Conservation (phyloP, 2,797 vertebrate genomes). For the Mus minutoides region DNA sequence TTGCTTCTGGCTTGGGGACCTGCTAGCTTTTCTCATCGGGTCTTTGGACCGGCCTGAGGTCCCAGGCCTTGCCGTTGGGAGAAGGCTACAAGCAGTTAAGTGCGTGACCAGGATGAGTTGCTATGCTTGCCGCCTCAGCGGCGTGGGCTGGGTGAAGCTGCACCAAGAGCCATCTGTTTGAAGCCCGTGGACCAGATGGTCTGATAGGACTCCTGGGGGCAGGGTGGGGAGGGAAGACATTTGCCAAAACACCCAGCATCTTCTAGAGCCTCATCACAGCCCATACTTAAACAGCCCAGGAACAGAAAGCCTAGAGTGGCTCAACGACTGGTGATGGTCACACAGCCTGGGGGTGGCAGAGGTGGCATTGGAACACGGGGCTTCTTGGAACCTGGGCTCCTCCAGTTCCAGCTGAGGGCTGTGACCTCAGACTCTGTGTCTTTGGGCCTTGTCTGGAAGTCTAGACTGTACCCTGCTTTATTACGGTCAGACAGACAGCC, state of each 20-base stretch:
- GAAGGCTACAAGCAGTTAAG: neutral
- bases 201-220: neutral
- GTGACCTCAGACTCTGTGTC: fast-evolving
- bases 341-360: neutral
- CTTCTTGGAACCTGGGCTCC: neutral
- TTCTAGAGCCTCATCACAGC: neutral
- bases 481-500: neutral
- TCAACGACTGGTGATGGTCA: neutral
- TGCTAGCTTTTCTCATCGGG: neutral
- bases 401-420: neutral
- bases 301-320: neutral
- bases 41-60: neutral
- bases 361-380: neutral
- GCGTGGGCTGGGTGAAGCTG: neutral
- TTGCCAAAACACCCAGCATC: slow-evolving; percentile 17
- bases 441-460: neutral
- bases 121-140: neutral
- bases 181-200: slow-evolving; percentile 67
- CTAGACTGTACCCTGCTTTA: neutral
- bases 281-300: neutral
- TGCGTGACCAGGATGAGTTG: neutral
- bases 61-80: fast-evolving
- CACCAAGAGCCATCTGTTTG: slow-evolving; percentile 64
- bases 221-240: neutral
- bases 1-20: too few relatives aligned